Evolutionary conservation across 1,140 invertebrate genomes (phyloP).

Genomic region (Leptonema lineaticorne): DNA sequence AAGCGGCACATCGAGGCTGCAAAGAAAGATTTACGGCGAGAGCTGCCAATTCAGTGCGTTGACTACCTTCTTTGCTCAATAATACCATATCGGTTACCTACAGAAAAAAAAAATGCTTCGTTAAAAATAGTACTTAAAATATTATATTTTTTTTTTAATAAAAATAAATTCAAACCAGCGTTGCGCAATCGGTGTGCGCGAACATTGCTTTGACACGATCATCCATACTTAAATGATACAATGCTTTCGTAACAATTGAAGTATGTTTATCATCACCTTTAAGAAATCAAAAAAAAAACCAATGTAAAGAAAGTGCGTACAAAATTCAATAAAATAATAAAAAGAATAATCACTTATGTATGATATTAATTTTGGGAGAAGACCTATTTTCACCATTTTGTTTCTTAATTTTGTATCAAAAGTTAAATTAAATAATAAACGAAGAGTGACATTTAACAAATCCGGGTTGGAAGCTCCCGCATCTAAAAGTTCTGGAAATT

Average conservation of each 20-base stretch:
- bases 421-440: constrained; percentile 94
- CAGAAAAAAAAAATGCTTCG: constrained; percentile 22
- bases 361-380: constrained; percentile 87
- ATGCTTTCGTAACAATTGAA: constrained; percentile 80
- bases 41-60: constrained; percentile 78
- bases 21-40: constrained; percentile 90
- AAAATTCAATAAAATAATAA: constrained; percentile 1
- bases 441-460: constrained; percentile 83
- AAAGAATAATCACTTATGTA: constrained; percentile 70
- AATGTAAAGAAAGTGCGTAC: constrained; percentile 8
- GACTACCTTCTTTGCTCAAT: constrained; percentile 61
- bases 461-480: constrained; percentile 67
- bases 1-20: constrained; percentile 84
- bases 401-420: constrained; percentile 87
- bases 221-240: constrained; percentile 95
- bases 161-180: constrained; percentile 65
- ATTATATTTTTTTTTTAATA: constrained; percentile 1
- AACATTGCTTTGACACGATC: constrained; percentile 94
- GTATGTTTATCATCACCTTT: constrained; percentile 82
- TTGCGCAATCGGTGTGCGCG: constrained; percentile 92
- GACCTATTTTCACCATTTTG: constrained; percentile 86
- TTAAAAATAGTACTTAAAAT: not conserved
- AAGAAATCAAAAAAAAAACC: constrained; percentile 43
- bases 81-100: constrained; percentile 75
- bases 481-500: constrained; percentile 71